Base-by-base conservation (phyloP, 2,113 vertebrate species). In the Dasyornis broadbenti region DNA sequence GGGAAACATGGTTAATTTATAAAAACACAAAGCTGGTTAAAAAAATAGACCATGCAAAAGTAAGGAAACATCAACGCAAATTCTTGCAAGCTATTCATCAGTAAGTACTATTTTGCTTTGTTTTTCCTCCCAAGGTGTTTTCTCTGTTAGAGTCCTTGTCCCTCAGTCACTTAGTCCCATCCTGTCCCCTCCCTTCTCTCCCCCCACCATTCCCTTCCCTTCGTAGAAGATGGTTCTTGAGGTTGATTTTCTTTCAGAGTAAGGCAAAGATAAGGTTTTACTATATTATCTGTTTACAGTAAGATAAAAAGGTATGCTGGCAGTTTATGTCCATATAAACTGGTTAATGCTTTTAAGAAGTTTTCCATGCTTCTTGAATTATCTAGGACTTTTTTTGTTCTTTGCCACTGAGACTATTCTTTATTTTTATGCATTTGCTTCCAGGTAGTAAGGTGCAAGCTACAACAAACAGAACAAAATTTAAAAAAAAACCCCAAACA, bases 1-100 rank as follows among this genome's bases (percentile, higher is more conserved):
- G 99, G 99, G 99, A 99, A 99, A 99, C 99, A 92, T 99, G 99
- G 99, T 98, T 99, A 98, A 99, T 99, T 98, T 99, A 99, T 97
- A 99, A 99, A 98, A 99, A 98, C 88, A 99, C 99, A 97, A 99
- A 99, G 97, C 98, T 99, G 93, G 99, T 99, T 94, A 99, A 99
- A 98, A 99, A 99, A 98, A 99, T 99, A 98, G 99, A 99, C 98
- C 99, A 99, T 81, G 98, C 99, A 52, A 99, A 98, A 99, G 99
- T 99, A 97, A 98, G 99, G 96, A 99, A 99, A 97, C 99, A 99
- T 97, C 99, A 99, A 97, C 98, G 99, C 84, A 99, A 99, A 98
- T 99, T 99, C 97, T 98, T 99, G 96, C 99, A 99, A 98, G 99
- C 99, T 98, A 99, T 99, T 98, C 99, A 99, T 98, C 99, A 99